Conservation (phyloP, 2,888 invertebrate genomes). For the Andrena bicolor region DNA sequence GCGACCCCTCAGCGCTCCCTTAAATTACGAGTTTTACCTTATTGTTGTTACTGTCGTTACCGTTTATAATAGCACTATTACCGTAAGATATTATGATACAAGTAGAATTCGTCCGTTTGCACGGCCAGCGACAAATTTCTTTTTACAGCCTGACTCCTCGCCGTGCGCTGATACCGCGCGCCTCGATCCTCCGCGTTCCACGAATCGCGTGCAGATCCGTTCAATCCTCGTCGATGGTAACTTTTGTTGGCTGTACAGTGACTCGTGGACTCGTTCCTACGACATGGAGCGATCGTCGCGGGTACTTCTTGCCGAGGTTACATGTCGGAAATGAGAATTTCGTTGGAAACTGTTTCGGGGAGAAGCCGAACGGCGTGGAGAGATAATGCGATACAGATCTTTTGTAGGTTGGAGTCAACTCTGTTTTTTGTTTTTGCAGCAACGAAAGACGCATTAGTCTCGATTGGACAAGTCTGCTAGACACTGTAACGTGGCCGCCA, state of each 20-base stretch:
- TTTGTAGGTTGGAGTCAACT: neutral
- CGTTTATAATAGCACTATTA: constrained; percentile 71
- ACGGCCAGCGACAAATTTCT: constrained; percentile 57
- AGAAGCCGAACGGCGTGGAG: too few relatives aligned
- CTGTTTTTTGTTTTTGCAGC: neutral
- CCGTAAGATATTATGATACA: constrained; percentile 77
- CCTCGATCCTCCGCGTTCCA: constrained; percentile 23
- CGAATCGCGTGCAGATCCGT: constrained; percentile 4
- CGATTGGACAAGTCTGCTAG: neutral
- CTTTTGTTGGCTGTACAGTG: neutral
- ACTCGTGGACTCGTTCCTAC: neutral
- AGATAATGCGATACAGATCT: too few relatives aligned
- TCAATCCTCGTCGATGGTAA: neutral
- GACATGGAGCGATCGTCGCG: neutral
- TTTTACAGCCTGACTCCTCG: constrained; percentile 60
- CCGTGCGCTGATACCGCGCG: neutral
- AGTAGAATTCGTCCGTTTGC: constrained; percentile 72
- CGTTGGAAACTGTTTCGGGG: neutral
- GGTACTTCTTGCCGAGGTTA: neutral
- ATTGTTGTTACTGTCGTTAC: constrained; percentile 73
- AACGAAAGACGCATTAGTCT: neutral
- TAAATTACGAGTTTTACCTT: constrained; percentile 69
- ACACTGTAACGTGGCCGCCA: neutral
- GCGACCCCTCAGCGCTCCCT: constrained; percentile 42
- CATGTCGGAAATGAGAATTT: neutral